A percentile compares a stretch with the other conserved stretches of the same genome.
phyloP scores from a whole-genome alignment of 2,113 vertebrate species.

The Balaeniceps rex region DNA sequence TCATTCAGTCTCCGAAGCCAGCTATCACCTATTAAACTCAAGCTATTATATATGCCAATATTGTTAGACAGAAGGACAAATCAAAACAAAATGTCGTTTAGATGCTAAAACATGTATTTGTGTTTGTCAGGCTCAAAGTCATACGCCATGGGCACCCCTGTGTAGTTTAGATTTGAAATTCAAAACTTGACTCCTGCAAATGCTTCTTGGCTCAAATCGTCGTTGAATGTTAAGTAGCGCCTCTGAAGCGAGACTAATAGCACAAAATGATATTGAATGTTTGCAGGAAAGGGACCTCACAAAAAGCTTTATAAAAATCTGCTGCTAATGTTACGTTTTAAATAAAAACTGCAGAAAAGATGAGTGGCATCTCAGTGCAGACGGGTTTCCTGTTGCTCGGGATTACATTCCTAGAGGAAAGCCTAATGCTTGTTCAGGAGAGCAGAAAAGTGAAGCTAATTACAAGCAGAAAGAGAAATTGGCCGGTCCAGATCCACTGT shows the following conservation, averaged over 20 bases:
- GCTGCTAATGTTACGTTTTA: slow-evolving; percentile 8
- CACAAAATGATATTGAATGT: neutral
- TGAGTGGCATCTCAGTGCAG: neutral
- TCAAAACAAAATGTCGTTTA: neutral
- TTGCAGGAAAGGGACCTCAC: slow-evolving; percentile 14
- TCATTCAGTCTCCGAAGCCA: neutral
- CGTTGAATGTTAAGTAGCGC: slow-evolving; percentile 1
- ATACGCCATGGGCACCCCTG: neutral
- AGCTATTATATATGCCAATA: neutral
- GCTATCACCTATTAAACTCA: neutral
- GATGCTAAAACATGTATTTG: slow-evolving; percentile 1
- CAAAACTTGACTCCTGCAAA: slow-evolving; percentile 31
- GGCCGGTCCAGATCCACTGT: neutral
- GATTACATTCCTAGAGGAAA: neutral
- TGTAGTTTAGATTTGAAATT: slow-evolving; percentile 11
- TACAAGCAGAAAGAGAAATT: slow-evolving; percentile 4
- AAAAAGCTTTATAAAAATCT: slow-evolving; percentile 28
- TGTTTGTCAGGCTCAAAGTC: slow-evolving; percentile 6
- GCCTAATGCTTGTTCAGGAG: neutral
- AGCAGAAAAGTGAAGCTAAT: slow-evolving; percentile 11
- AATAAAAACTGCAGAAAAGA: neutral
- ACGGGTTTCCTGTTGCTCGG: neutral
- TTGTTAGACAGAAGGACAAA: neutral
- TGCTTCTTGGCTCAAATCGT: slow-evolving; percentile 11
- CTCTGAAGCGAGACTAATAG: slow-evolving; percentile 42